Evolutionary conservation across 2,888 invertebrate genomes (phyloP), one percentile per base, ranked within the genome.

Genomic region (Lepidochrysops patricia): DNA sequence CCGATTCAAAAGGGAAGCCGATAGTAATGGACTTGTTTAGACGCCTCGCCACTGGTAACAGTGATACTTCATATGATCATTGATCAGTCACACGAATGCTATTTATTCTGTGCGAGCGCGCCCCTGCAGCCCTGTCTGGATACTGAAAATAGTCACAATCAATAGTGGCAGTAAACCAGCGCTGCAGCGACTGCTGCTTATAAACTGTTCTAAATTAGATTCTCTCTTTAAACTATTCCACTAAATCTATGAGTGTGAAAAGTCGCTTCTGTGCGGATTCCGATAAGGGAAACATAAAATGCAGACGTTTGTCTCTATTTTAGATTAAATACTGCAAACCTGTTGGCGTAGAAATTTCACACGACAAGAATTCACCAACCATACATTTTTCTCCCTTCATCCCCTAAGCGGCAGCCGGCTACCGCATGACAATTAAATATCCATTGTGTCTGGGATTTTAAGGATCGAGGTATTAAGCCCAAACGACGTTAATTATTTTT

Each of bases 111-210:
- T 15, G 32, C 27, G 5, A 32, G 54, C 54, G 32, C 13, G 54
- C 29, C 32, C 32, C 26, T 27, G 26, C 26, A 32, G 26, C 32
- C 32, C 26, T 27, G 26, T 13, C 19, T 54, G 4, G 29, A 15
- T 64, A 69, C 78, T 77, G 66, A 72, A 82, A 83, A 81, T 81
- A 81, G 76, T 77, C 68, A 65, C 72, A 79, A 83, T 83, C 82
- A 77, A 83, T 82, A 80, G 68, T 64, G 7, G 3, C 27, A 27
- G 27, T 27, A 27, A 57, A 25, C 19, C 48, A 15, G 15, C 26
- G 32, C 57, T 48, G 29, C 57, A 25, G 6, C 29, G 32, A 23
- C 43, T 58, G 57, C 48, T 48, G 48, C 48, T 58, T 48, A 58
- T 29, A 48, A 58, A 58, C 57, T 29, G 15, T 32, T 23, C 48